A percentile compares a stretch with the other conserved stretches of the same genome.
Evolutionary conservation across 2,888 invertebrate genomes (phyloP).

Genomic region (Spodoptera picta): DNA sequence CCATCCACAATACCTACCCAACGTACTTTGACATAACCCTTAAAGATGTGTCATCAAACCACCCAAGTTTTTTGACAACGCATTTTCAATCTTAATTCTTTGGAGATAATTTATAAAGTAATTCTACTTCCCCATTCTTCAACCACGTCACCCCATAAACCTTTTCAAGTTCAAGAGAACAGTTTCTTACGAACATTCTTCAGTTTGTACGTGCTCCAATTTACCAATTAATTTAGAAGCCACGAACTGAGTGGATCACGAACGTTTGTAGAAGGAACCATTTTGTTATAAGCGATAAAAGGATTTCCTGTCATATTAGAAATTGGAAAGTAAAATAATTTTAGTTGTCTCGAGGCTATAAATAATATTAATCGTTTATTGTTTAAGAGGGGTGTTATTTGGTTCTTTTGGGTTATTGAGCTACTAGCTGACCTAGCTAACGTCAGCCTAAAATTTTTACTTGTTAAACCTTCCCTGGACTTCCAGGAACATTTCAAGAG

Average conservation of each 20-base stretch:
- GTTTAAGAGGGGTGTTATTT: no score
- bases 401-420: no score
- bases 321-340: neutral
- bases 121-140: conserved; percentile 23
- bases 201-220: conserved; percentile 52
- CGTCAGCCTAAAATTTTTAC: no score
- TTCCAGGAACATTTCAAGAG: no score
- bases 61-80: no score
- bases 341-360: no score
- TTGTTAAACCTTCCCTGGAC: no score
- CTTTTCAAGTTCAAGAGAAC: conserved; percentile 43
- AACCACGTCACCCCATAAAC: conserved; percentile 41
- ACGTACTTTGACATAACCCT: no score
- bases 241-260: conserved; percentile 47
- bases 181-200: conserved; percentile 28
- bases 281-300: conserved; percentile 29
- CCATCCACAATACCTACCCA: no score
- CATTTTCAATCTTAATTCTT: conserved; percentile 4
- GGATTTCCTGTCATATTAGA: conserved; percentile 12
- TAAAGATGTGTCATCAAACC: no score
- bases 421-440: no score
- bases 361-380: no score
- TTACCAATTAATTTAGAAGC: conserved; percentile 48
- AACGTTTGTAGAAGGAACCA: conserved; percentile 30
- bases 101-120: conserved; percentile 22